A percentile compares a stretch with the other conserved stretches of the same genome.
Evolutionary conservation across 2,113 vertebrate species (phyloP).

Genomic region (Morone chrysops): DNA sequence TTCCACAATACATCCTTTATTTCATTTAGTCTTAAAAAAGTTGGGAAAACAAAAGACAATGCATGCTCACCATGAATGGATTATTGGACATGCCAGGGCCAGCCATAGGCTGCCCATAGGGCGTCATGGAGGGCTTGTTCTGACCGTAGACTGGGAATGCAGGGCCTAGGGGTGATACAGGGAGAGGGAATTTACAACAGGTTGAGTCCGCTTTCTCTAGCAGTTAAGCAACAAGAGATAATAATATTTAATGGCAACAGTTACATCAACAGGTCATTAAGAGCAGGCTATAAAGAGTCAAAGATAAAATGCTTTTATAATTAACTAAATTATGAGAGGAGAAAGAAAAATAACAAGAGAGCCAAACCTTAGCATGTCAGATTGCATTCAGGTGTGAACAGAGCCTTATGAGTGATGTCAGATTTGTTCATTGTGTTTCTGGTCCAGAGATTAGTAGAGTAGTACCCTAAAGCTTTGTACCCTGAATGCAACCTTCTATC

Average conservation of each 20-base stretch:
- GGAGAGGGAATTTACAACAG: background rate
- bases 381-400: constrained; percentile 65
- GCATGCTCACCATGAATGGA: constrained; percentile 94
- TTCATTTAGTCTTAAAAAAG: background rate
- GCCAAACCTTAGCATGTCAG: constrained; percentile 10
- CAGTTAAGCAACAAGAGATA: background rate
- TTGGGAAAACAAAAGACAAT: background rate
- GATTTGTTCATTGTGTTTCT: constrained; percentile 10
- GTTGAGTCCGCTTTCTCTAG: background rate
- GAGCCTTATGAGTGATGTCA: constrained; percentile 2
- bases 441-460: background rate
- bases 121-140: constrained; percentile 91
- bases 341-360: background rate
- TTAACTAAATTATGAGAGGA: background rate
- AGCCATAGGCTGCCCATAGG: constrained; percentile 90
- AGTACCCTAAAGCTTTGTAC: constrained; percentile 15
- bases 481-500: constrained; percentile 59
- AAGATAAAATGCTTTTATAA: constrained; percentile 12
- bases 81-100: constrained; percentile 94
- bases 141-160: constrained; percentile 94
- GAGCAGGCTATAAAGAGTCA: constrained; percentile 9
- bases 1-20: background rate
- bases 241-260: constrained; percentile 11
- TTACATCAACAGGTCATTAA: constrained; percentile 10
- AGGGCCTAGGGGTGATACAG: constrained; percentile 84